Evolutionary conservation across 2,113 vertebrate genomes (phyloP), one percentile per base, ranked within the genome.

Genomic region (Catagonus wagneri): DNA sequence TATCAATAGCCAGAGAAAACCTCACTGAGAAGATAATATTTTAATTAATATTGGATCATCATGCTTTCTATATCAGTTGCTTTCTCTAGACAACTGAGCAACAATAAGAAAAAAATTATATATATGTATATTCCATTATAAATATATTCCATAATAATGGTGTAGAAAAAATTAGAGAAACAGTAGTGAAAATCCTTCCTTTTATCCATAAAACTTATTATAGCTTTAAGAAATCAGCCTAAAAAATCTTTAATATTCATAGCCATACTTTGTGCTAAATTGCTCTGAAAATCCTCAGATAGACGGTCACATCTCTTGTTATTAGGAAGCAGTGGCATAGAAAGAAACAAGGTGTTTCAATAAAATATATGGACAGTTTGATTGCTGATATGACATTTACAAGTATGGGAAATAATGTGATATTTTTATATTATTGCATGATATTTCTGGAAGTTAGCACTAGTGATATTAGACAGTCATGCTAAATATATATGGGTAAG

Each of bases 331-430:
- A 90, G 27, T 74, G 63, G 52, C 74, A 9, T 27, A 94, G 75
- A 95, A 92, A 94, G 93, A 95, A 96, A 83, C 80, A 90, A 90
- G 12, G 39, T 87, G 56, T 72, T 90, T 94, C 39, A 65, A 90
- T 95, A 93, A 95, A 96, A 83, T 87, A 79, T 36, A 63, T 74
- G 68, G 22, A 81, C 63, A 90, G 27, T 87, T 90, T 89, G 65
- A 86, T 79, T 90, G 66, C 90, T 68, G n/a, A 81, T 69, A 36
- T 54, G 89, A 92, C n/a, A 83, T 93, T 72, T 97, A 86, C n/a
- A 85, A 93, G 34, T 22, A 66, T 54, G 14, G 1, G 27, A 76
- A 68, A 92, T 81, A 86, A 85, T 63, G 50, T 74, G 20, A 84
- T 74, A 36, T 79, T 84, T 95, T 89, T 39, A 56, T 94, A 81